These are phyloP conservation scores for Limnothrissa miodon DNA, from an alignment of 2,113 vertebrate species.

Conservation along the genomic window DNA sequence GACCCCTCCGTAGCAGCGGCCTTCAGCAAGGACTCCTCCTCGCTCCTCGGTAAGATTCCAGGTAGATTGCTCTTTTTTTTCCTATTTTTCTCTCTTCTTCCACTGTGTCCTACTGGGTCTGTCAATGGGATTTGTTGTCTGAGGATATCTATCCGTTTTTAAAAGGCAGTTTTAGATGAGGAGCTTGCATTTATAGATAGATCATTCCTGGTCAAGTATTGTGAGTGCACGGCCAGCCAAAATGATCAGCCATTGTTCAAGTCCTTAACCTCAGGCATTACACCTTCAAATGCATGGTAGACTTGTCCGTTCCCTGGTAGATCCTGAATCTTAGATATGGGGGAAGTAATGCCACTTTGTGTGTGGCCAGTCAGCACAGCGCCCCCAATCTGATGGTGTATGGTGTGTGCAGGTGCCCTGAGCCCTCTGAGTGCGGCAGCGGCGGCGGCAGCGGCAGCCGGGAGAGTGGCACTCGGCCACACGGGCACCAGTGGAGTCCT, in stretches of 20 bases:
- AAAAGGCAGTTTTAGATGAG: neutral
- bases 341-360: neutral
- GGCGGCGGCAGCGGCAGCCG: conserved; percentile 89
- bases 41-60: conserved; percentile 91
- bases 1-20: conserved; percentile 87
- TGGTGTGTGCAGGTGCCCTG: conserved; percentile 85
- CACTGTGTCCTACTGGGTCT: neutral
- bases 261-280: neutral
- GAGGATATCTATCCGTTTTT: neutral
- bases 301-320: neutral
- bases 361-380: neutral
- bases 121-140: neutral
- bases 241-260: neutral
- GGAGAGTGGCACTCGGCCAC: conserved; percentile 91
- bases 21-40: conserved; percentile 91
- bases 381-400: neutral
- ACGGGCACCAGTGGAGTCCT: conserved; percentile 86
- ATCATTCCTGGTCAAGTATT: neutral
- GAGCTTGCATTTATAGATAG: neutral
- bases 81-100: conserved; percentile 14
- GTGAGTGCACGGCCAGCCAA: neutral
- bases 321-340: neutral
- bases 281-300: neutral
- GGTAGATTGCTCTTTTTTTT: conserved; percentile 62
- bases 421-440: conserved; percentile 92